Evolutionary conservation across 2,797 vertebrate species (phyloP).

Genomic region (Xerus rutilus): DNA sequence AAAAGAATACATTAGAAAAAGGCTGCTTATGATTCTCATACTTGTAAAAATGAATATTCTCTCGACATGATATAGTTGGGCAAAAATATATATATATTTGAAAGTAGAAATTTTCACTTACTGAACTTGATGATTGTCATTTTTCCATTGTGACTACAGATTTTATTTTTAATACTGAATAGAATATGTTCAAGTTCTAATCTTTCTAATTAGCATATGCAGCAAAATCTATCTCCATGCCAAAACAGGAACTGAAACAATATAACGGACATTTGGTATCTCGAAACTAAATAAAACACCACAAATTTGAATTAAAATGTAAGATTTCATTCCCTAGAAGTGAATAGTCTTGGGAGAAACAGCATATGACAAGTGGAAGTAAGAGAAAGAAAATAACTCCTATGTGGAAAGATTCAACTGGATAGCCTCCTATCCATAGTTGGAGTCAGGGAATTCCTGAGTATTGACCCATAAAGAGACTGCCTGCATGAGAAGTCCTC

Average conservation of each 20-base stretch:
- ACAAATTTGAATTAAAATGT: neutral
- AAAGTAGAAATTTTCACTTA: conserved; percentile 34
- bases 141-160: neutral
- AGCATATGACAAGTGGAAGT: neutral
- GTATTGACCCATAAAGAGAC: neutral
- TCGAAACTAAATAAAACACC: conserved; percentile 1
- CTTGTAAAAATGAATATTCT: conserved; percentile 11
- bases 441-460: neutral
- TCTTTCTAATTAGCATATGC: neutral
- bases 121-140: neutral
- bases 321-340: neutral
- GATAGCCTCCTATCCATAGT: neutral
- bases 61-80: neutral
- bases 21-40: neutral
- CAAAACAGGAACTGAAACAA: neutral
- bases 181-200: neutral
- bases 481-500: neutral
- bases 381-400: neutral
- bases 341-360: neutral
- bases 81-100: neutral
- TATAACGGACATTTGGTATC: neutral
- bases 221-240: neutral
- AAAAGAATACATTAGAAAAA: conserved; percentile 25
- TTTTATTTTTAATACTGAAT: conserved; percentile 17
- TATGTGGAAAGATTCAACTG: neutral